Base-by-base conservation (phyloP, 2,113 vertebrate genomes). In the Myiozetetes cayanensis region DNA sequence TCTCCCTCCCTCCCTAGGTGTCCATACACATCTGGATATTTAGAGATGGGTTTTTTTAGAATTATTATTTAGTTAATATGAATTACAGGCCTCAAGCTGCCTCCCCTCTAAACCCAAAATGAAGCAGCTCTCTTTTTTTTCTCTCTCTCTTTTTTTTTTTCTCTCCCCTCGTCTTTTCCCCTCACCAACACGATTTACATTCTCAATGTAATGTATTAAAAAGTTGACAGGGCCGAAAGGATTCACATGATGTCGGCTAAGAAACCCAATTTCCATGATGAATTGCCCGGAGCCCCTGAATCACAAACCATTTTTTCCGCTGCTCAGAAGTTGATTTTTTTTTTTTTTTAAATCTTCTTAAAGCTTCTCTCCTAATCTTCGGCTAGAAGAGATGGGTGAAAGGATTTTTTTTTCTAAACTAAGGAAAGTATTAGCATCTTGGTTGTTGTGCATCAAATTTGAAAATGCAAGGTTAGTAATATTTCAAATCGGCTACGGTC, bases 211-310 rank as follows among this genome's bases (percentile, higher is more conserved):
- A 99, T 99, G 99, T 99, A 99, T 99, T 99, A 99, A 99, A 99
- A 99, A 99, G 99, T 99, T 99, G 99, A 99, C 99, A 98, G 99
- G 99, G 99, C 99, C 99, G 99, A 99, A 99, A 98, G 99, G 98
- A 99, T 99, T 99, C 99, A 99, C 99, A 99, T 98, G 99, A 99
- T 99, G 99, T 99, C 98, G 99, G 98, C 99, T 99, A 99, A 99
- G 99, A 99, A 99, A 99, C 99, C 99, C 99, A 99, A 99, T 99
- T 99, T 99, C 99, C 99, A 99, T 99, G 99, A 99, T 99, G 99
- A 99, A 99, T 99, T 99, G 99, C 99, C 99, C 98, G 98, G 98
- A 99, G 99, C 98, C 99, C 98, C 98, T 98, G 99, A 99, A 99
- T 99, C 99, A 99, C 99, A 99, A 99, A 99, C 98, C 98, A 98